Evolutionary conservation across 2,888 invertebrate genomes (phyloP).

Genomic region (Leistus spinibarbis): DNA sequence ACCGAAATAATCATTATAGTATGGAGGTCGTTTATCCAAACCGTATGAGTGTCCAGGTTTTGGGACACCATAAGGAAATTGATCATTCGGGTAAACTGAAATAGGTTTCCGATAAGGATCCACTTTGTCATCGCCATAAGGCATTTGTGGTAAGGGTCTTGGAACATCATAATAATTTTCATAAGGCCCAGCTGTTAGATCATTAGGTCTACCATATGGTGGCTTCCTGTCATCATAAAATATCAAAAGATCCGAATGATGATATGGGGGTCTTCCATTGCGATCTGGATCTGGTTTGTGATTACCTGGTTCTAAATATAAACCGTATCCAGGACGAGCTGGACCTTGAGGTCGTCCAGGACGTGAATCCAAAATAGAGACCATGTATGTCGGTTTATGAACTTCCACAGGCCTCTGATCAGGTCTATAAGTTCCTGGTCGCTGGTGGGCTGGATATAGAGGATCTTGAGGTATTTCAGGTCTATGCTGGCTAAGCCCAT

Average conservation of each 20-base stretch:
- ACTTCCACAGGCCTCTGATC: constrained; percentile 1
- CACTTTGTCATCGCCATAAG: background rate
- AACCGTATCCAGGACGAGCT: constrained; percentile 3
- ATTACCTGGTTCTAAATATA: constrained; percentile 6
- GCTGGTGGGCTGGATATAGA: background rate
- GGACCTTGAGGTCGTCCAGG: background rate
- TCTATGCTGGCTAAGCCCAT: constrained; percentile 12
- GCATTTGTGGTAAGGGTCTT: constrained; percentile 12
- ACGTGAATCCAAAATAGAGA: constrained; percentile 13
- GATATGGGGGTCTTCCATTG: background rate
- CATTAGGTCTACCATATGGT: background rate
- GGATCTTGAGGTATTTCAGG: background rate
- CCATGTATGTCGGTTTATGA: constrained; percentile 24
- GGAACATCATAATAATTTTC: constrained; percentile 30
- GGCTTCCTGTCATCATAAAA: background rate
- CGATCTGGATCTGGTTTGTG: background rate
- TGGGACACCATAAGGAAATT: constrained; percentile 9
- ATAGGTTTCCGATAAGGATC: constrained; percentile 5
- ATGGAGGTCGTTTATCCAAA: background rate
- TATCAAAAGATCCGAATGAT: background rate
- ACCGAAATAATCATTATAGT: constrained; percentile 11
- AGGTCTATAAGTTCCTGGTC: constrained; percentile 14
- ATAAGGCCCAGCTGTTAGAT: constrained; percentile 10
- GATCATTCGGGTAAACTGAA: background rate
- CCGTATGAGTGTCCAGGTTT: background rate